Percentiles rank a stretch among this genome's conserved stretches.
These are phyloP conservation scores for Tragopan temminckii DNA, from an alignment of 2,797 vertebrate species.

Conservation along the genomic window DNA sequence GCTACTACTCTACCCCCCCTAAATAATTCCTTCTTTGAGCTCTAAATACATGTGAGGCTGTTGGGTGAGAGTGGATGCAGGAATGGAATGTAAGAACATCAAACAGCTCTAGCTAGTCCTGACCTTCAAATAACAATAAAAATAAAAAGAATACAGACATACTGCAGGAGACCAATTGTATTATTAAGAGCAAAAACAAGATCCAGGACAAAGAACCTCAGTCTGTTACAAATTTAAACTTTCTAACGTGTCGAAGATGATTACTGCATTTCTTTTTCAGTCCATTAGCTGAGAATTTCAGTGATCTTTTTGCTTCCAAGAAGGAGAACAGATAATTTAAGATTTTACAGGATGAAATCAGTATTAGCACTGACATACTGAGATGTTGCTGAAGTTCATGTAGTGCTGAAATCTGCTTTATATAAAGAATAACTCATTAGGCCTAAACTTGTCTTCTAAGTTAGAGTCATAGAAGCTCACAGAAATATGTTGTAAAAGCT, in stretches of 20 bases:
- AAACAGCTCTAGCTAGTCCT: not conserved
- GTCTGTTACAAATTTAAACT: not conserved
- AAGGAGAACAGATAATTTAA: not conserved
- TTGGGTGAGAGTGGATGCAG: not conserved
- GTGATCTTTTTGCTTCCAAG: not conserved
- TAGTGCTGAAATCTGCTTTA: not conserved
- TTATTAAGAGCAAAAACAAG: constrained; percentile 44
- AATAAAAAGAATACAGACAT: not conserved
- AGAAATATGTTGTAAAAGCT: not conserved
- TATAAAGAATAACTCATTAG: not conserved
- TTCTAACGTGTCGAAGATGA: not conserved
- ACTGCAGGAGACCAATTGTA: constrained; percentile 24
- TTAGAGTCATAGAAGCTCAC: not conserved
- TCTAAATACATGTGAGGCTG: not conserved
- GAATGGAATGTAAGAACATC: not conserved
- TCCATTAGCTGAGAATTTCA: not conserved
- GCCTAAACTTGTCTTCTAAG: not conserved
- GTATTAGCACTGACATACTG: not conserved
- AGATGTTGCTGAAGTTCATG: not conserved
- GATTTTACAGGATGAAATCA: not conserved
- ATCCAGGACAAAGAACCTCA: not conserved
- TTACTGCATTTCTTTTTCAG: not conserved
- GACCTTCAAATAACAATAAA: not conserved
- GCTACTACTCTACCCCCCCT: not conserved
- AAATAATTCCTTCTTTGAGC: not conserved